phyloP scores from a whole-genome alignment of 2,797 vertebrate species.

The Gymnodraco acuticeps region DNA sequence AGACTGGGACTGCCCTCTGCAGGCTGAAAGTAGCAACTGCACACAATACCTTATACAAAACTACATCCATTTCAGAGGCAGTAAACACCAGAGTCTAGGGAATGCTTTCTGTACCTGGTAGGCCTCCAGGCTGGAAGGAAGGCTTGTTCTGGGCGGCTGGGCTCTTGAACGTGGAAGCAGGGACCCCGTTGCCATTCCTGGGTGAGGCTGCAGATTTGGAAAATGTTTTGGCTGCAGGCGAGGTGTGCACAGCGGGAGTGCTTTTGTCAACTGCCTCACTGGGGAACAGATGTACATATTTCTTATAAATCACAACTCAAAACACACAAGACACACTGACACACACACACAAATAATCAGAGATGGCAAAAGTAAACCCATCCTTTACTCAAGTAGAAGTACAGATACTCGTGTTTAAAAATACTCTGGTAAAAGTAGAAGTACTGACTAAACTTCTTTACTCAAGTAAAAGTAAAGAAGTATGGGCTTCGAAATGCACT shows the following conservation, averaged over 20 bases:
- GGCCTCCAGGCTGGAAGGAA: conserved; percentile 79
- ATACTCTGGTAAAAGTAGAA: too few species aligned
- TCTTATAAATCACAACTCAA: conserved; percentile 26
- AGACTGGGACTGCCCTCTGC: conserved; percentile 63
- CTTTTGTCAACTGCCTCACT: conserved; percentile 83
- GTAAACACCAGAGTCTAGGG: background rate
- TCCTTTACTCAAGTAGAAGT: too few species aligned
- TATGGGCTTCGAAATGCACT: too few species aligned
- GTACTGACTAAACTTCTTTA: too few species aligned
- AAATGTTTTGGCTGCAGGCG: conserved; percentile 75
- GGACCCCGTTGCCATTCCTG: conserved; percentile 67
- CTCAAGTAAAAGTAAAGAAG: too few species aligned
- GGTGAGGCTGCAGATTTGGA: conserved; percentile 70
- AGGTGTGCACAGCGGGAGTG: conserved; percentile 62
- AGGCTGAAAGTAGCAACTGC: conserved; percentile 43
- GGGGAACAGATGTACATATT: conserved; percentile 48
- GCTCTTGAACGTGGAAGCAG: conserved; percentile 82
- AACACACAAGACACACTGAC: background rate
- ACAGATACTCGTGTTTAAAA: too few species aligned
- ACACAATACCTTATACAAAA: background rate
- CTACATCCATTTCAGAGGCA: background rate
- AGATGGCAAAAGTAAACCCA: too few species aligned
- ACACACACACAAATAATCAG: background rate
- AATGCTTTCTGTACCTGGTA: conserved; percentile 83
- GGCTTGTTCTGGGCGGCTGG: conserved; percentile 71